Percentiles rank a stretch among this genome's conserved stretches.
phyloP scores from a whole-genome alignment of 2,888 invertebrate species.

The Platyscelio sp. region DNA sequence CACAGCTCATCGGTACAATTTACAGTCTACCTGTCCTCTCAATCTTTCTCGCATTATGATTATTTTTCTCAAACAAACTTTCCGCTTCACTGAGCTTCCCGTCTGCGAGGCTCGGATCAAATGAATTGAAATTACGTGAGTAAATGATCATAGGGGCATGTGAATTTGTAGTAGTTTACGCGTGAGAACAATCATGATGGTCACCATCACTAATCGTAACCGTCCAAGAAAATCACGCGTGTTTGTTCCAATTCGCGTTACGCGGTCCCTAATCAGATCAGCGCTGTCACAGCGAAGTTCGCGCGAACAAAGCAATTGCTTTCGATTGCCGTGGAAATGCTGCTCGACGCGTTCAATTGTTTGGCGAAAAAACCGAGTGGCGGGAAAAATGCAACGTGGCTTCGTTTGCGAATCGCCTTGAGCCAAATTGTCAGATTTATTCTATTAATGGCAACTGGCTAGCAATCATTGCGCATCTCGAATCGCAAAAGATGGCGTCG shows the following conservation, averaged over 20 bases:
- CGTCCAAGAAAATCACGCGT: constrained; percentile 48
- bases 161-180: too few relatives aligned
- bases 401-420: constrained; percentile 76
- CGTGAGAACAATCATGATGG: too few relatives aligned
- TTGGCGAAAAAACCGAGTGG: constrained; percentile 31
- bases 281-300: not conserved
- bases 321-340: constrained; percentile 38
- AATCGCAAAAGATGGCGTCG: constrained; percentile 46
- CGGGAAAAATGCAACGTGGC: constrained; percentile 48
- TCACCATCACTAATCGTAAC: constrained; percentile 44
- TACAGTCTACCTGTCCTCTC: too few relatives aligned
- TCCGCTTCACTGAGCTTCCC: too few relatives aligned
- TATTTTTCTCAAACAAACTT: too few relatives aligned
- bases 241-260: constrained; percentile 56
- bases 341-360: constrained; percentile 45
- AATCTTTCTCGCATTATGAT: too few relatives aligned
- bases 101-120: too few relatives aligned
- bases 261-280: constrained; percentile 26
- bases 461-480: constrained; percentile 60
- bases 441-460: constrained; percentile 67
- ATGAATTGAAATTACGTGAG: too few relatives aligned
- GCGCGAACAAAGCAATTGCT: constrained; percentile 23
- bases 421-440: constrained; percentile 75
- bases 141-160: too few relatives aligned
- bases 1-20: too few relatives aligned